Percentiles rank a stretch among this genome's conserved stretches.
Evolutionary conservation across 2,797 vertebrate species (phyloP).

Genomic region (Macropodus opercularis): DNA sequence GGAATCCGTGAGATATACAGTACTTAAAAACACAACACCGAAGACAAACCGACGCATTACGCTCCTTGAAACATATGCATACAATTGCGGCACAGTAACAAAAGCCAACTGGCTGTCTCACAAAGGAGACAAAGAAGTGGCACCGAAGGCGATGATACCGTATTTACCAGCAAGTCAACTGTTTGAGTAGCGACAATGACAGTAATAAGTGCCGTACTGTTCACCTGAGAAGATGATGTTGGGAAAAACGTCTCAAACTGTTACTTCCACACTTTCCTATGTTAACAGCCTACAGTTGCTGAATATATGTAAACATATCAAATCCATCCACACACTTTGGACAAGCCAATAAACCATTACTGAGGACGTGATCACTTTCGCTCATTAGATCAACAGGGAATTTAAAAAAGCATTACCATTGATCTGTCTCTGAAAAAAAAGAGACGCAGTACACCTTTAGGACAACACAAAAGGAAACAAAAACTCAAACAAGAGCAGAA

Average conservation of each 20-base stretch:
- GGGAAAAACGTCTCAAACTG: slow-evolving; percentile 20
- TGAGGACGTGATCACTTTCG: slow-evolving; percentile 28
- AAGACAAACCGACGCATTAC: slow-evolving; percentile 7
- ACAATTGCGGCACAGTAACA: slow-evolving; percentile 9
- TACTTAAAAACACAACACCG: slow-evolving; percentile 33
- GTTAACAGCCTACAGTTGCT: slow-evolving; percentile 19
- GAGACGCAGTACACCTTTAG: slow-evolving; percentile 32
- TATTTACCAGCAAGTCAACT: slow-evolving; percentile 10
- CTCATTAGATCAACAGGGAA: slow-evolving; percentile 26
- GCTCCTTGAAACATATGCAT: slow-evolving; percentile 1
- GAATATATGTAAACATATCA: slow-evolving; percentile 59
- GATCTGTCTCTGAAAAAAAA: no score
- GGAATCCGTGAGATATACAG: slow-evolving; percentile 36
- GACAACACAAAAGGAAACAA: slow-evolving; percentile 16
- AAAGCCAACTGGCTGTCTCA: slow-evolving; percentile 9
- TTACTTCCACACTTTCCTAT: slow-evolving; percentile 29
- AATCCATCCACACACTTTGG: slow-evolving; percentile 61
- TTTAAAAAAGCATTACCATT: no score
- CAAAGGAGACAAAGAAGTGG: neutral
- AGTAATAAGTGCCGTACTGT: slow-evolving; percentile 14
- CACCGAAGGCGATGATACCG: slow-evolving; percentile 8
- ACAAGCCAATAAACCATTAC: slow-evolving; percentile 36
- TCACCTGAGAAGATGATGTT: slow-evolving; percentile 55
- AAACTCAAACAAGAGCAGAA: slow-evolving; percentile 3
- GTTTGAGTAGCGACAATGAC: slow-evolving; percentile 30